Evolutionary conservation across 2,113 vertebrate species (phyloP).

Genomic region (Murina feae): DNA sequence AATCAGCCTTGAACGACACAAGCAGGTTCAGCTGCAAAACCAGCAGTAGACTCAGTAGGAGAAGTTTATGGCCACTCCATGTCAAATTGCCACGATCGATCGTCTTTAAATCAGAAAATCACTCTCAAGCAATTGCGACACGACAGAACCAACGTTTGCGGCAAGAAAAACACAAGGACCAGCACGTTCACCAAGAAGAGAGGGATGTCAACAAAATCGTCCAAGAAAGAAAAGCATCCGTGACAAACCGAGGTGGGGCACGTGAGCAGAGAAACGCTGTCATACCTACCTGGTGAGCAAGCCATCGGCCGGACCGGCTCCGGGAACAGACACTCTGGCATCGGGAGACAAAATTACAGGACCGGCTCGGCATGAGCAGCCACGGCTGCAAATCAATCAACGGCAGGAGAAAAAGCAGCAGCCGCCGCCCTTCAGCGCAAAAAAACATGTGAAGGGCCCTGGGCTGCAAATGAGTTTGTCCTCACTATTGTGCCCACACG

Average conservation of each 20-base stretch:
- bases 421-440: background rate
- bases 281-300: background rate
- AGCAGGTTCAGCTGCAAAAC: background rate
- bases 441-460: fast-evolving
- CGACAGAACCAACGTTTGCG: fast-evolving
- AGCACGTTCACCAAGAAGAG: fast-evolving
- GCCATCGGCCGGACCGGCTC: background rate
- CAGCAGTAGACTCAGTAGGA: background rate
- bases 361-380: fast-evolving
- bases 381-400: background rate
- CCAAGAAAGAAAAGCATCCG: background rate
- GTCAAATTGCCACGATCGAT: fast-evolving
- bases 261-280: background rate
- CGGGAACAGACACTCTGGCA: background rate
- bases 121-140: background rate
- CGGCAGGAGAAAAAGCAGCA: background rate
- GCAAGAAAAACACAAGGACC: background rate
- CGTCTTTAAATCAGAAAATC: background rate
- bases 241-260: background rate
- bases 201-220: background rate
- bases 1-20: background rate
- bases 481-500: fast-evolving
- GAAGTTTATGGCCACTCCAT: fast-evolving
- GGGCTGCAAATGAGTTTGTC: background rate
- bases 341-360: background rate